Evolutionary conservation across 2,113 vertebrate genomes (phyloP), one percentile per base, ranked within the genome.

Genomic region (Elaphurus davidianus): DNA sequence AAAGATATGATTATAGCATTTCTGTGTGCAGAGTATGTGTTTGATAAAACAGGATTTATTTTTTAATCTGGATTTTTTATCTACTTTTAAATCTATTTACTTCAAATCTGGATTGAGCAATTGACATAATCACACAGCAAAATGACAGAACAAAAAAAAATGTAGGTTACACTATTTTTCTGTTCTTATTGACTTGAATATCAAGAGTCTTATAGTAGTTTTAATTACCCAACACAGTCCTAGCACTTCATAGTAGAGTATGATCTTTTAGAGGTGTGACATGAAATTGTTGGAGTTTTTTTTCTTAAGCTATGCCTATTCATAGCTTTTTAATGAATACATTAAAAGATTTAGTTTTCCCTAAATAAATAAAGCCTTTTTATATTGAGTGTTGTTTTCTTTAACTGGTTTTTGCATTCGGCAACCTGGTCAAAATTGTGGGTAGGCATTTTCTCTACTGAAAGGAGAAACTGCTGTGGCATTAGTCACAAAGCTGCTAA

Each of bases 111-210:
- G 7, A 67, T 43, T 81, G 45, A 89, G 60, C 9, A 91, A 90
- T 16, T 89, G 30, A 87, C 27, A 57, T 23, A 81, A 64, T 33
- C 28, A 25, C 6, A 59, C 4, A 67, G 40, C 17, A 89, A 86
- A 91, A 45, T 59, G 43, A 88, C 3, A 90, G 76, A 40, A 90
- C 3, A 52, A 82, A 78, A 78, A 78, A 17, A 17, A 93, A 86
- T 76, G 82, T 23, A 27, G 28, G 28, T 67, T 25, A 2, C 30
- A 1, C 30, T 85, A n/a, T 54, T 94, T 84, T 82, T 95, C 71
- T 96, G 6, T 67, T 96, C 62, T 97, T 92, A 64, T 71, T 87
- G 76, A 81, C 59, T 17, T 52, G n/a, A 85, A 90, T 91, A 33
- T 43, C 16, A 87, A 87, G 23, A 76, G 36, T 88, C 74, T 95